Conservation (phyloP, 2,797 vertebrate species). For the Botia kubotai region DNA sequence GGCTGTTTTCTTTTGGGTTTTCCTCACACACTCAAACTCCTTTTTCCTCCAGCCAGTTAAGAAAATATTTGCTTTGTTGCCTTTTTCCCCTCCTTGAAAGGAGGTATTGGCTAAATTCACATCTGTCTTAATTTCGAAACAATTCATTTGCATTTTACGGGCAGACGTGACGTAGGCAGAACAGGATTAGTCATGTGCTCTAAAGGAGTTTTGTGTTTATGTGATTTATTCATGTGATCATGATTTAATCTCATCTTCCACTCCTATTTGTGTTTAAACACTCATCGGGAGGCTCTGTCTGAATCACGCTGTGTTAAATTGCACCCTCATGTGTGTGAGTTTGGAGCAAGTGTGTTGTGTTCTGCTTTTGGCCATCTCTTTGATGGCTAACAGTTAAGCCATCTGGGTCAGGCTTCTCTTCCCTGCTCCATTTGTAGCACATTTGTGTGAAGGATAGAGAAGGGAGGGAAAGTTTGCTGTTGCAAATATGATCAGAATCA, state of each 20-base stretch:
- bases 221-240: slow-evolving; percentile 20
- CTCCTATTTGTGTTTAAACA: slow-evolving; percentile 9
- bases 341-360: slow-evolving; percentile 25
- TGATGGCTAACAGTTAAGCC: slow-evolving; percentile 44
- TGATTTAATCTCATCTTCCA: slow-evolving; percentile 2
- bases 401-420: slow-evolving; percentile 49
- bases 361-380: slow-evolving; percentile 29
- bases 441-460: slow-evolving; percentile 47
- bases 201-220: slow-evolving; percentile 3
- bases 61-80: slow-evolving; percentile 43
- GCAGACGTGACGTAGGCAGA: background rate
- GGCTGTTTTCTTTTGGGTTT: slow-evolving; percentile 31
- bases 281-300: slow-evolving; percentile 1
- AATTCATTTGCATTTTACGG: background rate
- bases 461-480: slow-evolving; percentile 47
- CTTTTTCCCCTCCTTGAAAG: background rate
- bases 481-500: slow-evolving; percentile 50
- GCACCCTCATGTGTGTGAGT: slow-evolving; percentile 18
- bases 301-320: slow-evolving; percentile 33
- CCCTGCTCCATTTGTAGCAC: slow-evolving; percentile 57
- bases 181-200: background rate
- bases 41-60: slow-evolving; percentile 30
- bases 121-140: slow-evolving; percentile 21
- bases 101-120: slow-evolving; percentile 15
- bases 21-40: slow-evolving; percentile 28